Evolutionary conservation across 1,140 invertebrate species (phyloP), one percentile per base, ranked within the genome.

Genomic region (Euwallacea similis): DNA sequence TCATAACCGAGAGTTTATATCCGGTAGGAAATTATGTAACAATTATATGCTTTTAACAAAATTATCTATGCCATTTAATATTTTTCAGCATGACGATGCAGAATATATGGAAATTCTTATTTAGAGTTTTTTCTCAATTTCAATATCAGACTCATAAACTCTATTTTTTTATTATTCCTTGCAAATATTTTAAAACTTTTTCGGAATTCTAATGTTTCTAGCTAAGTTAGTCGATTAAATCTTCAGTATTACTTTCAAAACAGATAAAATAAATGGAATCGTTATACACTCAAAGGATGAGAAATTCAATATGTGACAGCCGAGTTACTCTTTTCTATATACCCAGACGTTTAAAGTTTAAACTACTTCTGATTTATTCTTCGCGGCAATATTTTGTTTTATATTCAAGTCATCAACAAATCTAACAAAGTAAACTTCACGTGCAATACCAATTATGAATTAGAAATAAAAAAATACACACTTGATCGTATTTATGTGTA

Each of bases 171-270:
- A 44, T 61, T 10, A 11, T 16, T 61, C 43, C 15, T 13, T 6
- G 42, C 2, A n/a, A 44, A 61, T 61, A 11, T 6, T 61, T 21
- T 6, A 50, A 50, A 50, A 50, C 46, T 13, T 11, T 13, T 50
- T 13, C 46, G 13, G 46, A 50, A 50, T 50, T 50, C 46, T 50
- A 50, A 50, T 2, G 6, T 50, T 50, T 50, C 46, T 2, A 4
- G 9, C 9, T 50, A 13, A 33, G 9, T 50, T 50, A 50, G 46
- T 7, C 46, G 46, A 50, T 50, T 50, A 50, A 50, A 50, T 50
- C 46, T 50, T 13, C 13, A 50, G 46, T 50, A 13, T 50, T 50
- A 50, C 46, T 50, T 50, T 50, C 2, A 50, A 50, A 50, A 50
- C 46, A 50, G 46, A 50, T 50, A 50, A 50, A 50, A 50, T 50